These are phyloP conservation scores for Himalopsyche kuldschensis DNA, from an alignment of 2,888 invertebrate genomes.

Conservation along the genomic window DNA sequence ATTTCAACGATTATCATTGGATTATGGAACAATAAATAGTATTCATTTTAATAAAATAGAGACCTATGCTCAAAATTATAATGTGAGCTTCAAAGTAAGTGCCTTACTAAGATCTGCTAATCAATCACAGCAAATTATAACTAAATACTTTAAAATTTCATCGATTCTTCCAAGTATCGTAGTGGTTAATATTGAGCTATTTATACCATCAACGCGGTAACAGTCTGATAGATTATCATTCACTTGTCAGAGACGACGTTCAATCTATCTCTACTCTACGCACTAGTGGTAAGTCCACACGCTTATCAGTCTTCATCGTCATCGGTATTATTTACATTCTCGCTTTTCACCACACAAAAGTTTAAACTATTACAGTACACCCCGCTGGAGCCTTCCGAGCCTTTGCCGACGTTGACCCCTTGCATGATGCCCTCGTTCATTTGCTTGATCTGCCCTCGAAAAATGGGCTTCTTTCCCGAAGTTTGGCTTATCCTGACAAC, in stretches of 20 bases:
- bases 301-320: constrained; percentile 7
- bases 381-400: constrained; percentile 4
- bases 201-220: neutral
- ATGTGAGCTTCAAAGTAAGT: no score
- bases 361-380: constrained; percentile 17
- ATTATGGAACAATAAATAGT: no score
- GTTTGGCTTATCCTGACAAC: constrained; percentile 25
- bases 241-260: neutral
- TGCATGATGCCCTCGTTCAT: constrained; percentile 19
- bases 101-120: no score
- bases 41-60: no score
- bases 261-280: neutral
- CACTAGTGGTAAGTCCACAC: neutral
- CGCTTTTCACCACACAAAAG: constrained; percentile 5
- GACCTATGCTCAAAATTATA: no score
- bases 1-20: no score
- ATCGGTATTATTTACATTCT: constrained; percentile 5
- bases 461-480: constrained; percentile 27
- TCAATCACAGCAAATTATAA: no score
- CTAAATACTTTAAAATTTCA: no score
- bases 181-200: neutral
- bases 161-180: no score
- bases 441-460: constrained; percentile 16
- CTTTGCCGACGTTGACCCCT: constrained; percentile 15
- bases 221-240: neutral